A percentile compares a stretch with the other conserved stretches of the same genome.
phyloP scores from a whole-genome alignment of 2,888 invertebrate species.

The Ptilodon capucinus region DNA sequence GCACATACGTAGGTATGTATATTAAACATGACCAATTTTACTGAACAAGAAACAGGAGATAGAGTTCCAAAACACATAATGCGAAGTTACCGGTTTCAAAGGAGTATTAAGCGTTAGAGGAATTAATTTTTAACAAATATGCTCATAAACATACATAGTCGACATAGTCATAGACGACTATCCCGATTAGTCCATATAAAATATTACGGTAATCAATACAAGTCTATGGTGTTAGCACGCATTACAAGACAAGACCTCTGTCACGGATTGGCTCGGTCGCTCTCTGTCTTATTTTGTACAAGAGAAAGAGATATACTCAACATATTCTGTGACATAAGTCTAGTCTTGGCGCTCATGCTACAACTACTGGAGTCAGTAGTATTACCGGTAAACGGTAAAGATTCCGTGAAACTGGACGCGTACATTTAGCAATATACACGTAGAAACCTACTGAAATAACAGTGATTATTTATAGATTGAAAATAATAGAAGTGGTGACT shows the following conservation, averaged over 20 bases:
- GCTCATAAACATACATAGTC: no score
- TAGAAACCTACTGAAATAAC: constrained; percentile 16
- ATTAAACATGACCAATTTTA: neutral
- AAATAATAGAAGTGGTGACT: constrained; percentile 21
- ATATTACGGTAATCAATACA: neutral
- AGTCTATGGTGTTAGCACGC: no score
- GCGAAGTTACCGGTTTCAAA: no score
- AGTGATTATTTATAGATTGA: constrained; percentile 14
- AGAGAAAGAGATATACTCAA: no score
- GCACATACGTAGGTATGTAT: no score
- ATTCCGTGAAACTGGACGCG: neutral
- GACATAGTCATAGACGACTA: neutral
- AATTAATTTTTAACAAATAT: neutral
- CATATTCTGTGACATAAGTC: no score
- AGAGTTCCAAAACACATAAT: neutral
- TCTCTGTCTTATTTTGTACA: no score
- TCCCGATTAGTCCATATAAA: neutral
- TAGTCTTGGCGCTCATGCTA: no score
- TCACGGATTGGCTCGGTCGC: no score
- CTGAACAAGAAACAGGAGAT: neutral
- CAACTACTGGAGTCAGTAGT: neutral
- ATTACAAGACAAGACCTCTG: no score
- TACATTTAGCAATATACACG: neutral
- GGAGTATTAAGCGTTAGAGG: neutral
- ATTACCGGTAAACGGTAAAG: no score